phyloP scores from a whole-genome alignment of 2,888 invertebrate genomes.

The Nomada lathburiana region DNA sequence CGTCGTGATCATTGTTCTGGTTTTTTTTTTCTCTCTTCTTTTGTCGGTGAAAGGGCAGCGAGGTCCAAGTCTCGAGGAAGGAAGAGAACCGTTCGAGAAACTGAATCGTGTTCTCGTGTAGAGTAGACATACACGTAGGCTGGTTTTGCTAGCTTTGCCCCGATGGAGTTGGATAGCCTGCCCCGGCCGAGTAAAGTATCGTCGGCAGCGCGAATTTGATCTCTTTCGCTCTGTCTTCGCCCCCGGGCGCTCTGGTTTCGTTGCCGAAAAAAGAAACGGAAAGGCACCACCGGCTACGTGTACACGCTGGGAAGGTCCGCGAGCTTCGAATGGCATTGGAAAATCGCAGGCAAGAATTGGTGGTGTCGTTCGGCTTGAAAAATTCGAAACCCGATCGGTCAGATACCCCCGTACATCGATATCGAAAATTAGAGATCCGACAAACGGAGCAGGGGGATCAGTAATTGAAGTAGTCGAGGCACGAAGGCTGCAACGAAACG shows the following conservation, averaged over 20 bases:
- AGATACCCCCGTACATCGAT: too few relatives aligned
- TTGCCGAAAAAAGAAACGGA: slow-evolving; percentile 16
- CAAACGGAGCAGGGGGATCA: not conserved
- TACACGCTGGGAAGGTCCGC: not conserved
- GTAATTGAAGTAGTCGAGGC: not conserved
- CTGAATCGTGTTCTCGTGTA: not conserved
- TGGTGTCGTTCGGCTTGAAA: too few relatives aligned
- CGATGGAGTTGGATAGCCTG: slow-evolving; percentile 52
- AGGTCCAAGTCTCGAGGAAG: not conserved
- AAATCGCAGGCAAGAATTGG: not conserved
- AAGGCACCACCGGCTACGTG: not conserved
- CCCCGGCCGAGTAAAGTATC: slow-evolving; percentile 20
- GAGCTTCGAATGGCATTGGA: not conserved
- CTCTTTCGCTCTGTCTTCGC: not conserved
- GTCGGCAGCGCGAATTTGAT: slow-evolving; percentile 34
- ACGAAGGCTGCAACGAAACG: not conserved
- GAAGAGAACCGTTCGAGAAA: slow-evolving; percentile 18
- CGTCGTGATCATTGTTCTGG: slow-evolving; percentile 1
- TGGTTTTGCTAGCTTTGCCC: not conserved
- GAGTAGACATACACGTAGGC: not conserved
- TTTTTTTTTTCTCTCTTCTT: too few relatives aligned
- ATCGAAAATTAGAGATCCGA: not conserved
- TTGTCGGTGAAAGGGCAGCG: slow-evolving; percentile 1
- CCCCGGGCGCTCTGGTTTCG: slow-evolving; percentile 1
- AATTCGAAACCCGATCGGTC: too few relatives aligned